Evolutionary conservation across 2,888 invertebrate genomes (phyloP).

Genomic region (Nasonovia ribisnigri): DNA sequence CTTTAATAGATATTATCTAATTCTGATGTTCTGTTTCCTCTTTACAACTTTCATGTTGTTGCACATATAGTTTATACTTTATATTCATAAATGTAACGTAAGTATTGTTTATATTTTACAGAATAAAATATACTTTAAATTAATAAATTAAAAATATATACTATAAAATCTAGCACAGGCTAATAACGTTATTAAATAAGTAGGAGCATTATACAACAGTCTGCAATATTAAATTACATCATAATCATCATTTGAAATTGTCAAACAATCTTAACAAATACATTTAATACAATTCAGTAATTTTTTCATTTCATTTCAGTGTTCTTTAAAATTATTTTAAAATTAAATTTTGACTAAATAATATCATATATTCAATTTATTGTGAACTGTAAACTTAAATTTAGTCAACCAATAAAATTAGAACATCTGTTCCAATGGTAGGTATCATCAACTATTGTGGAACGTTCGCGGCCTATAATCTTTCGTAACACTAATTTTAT

Average conservation of each 20-base stretch:
- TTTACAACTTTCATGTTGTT: neutral
- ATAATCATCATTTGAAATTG: no score
- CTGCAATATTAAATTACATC: neutral
- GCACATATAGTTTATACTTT: neutral
- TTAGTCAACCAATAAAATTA: neutral
- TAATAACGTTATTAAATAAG: neutral
- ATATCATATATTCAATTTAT: neutral
- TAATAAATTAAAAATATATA: neutral
- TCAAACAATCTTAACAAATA: neutral
- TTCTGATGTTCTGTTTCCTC: neutral
- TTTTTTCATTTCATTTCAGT: neutral
- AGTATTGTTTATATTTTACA: neutral
- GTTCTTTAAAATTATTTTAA: neutral
- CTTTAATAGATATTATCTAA: neutral
- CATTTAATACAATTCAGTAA: neutral
- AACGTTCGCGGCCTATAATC: neutral
- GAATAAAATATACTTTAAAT: neutral
- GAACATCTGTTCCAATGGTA: neutral
- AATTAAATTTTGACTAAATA: neutral
- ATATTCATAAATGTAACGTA: neutral
- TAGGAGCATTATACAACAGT: no score
- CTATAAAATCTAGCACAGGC: neutral
- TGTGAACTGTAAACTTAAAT: no score
- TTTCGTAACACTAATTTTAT: slow-evolving; percentile 7
- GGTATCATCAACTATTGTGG: slow-evolving; percentile 11